Evolutionary conservation across 37 sponge, comb jelly and placozoan species (phyloP), one percentile per base, ranked within the genome.

Genomic region (Petrosia ficiformis): DNA sequence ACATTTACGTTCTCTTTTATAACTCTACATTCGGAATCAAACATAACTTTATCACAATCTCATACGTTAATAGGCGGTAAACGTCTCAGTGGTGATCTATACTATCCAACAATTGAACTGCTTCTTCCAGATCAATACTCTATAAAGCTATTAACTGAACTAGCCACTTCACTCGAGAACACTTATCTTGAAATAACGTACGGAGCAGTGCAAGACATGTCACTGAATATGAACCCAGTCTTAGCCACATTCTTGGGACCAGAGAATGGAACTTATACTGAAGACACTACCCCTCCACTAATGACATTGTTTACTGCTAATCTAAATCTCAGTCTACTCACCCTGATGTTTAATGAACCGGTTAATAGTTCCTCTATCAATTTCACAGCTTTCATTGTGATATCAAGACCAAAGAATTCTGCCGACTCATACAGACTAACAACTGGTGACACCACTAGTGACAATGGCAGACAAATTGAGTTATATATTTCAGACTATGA

Each of bases 271-370:
- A 34, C 80, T 70, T 90, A 75, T 61, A 77, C 76, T 21, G 64
- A 30, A 16, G 96, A 95, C 73, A 74, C 65, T 44, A 91, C 89
- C 1, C 86, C 92, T 33, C 96, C 96, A 19, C 34, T 65, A 6
- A 43, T 91, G 16, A 42, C 30, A 58, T 57, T 66, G 22, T 91
- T 87, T 67, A 72, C 63, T 21, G 85, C 59, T 2, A 77, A 88
- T 42, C 54, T 95, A 26, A 91, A 95, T 63, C 1, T 33, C 22
- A 77, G 92, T 35, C 4, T 74, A 10, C 59, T 95, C 16, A 82
- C 80, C 36, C 48, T 95, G 1, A 43, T 73, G 34, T 91, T 95
- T 75, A 52, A 95, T 74, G 96, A 95, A 32, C 96, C 96, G 19
- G 92, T 95, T 39, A 77, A 84, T 57, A 41, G 67, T 16, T 70